These are phyloP conservation scores for Sus scrofa DNA, from an alignment of 2,113 vertebrate species.

Conservation along the genomic window T2T-Sscrofa CM000821.6:25691501-25692000, in stretches of 20 bases:
- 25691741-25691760: background rate
- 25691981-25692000: background rate
- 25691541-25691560: background rate
- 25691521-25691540: slow-evolving; percentile 5
- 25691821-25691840: background rate
- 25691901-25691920: slow-evolving; percentile 40
- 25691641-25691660: background rate
- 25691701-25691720: no score
- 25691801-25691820: background rate
- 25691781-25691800: background rate
- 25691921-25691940: background rate
- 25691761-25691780: background rate
- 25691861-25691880: background rate
- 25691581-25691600: background rate
- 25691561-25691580: background rate
- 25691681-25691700: background rate
- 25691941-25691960: background rate
- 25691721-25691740: background rate
- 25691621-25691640: background rate
- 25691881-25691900: background rate
- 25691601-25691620: background rate
- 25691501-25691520: slow-evolving; percentile 17
- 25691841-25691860: background rate
- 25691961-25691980: background rate
- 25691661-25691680: background rate